A percentile compares a stretch with the other conserved stretches of the same genome.
phyloP scores from a whole-genome alignment of 92 coral and sea anemone species.

The Porites evermanni region DNA sequence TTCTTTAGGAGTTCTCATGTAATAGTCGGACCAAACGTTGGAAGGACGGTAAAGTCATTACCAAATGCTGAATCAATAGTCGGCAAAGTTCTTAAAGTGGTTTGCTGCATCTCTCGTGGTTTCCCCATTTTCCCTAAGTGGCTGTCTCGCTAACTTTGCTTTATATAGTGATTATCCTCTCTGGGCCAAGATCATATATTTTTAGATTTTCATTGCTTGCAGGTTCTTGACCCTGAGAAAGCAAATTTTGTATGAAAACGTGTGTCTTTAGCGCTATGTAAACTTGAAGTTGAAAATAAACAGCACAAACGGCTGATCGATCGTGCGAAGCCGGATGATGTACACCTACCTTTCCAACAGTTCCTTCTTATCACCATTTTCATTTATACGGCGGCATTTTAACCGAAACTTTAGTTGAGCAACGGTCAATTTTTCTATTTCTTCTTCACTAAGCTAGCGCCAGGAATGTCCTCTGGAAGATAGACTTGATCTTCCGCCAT shows the following conservation, averaged over 20 bases:
- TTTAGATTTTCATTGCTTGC: neutral
- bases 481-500: constrained; percentile 12
- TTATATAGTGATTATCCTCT: neutral
- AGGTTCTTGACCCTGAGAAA: neutral
- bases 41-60: constrained; percentile 65
- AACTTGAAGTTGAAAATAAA: no score
- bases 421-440: constrained; percentile 12
- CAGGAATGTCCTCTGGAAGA: constrained; percentile 22
- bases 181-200: constrained; percentile 9
- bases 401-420: constrained; percentile 17
- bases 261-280: no score
- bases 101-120: neutral
- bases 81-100: constrained; percentile 10
- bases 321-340: no score
- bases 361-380: no score
- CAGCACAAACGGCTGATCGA: no score
- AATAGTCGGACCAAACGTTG: constrained; percentile 1
- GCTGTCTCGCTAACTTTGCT: constrained; percentile 10
- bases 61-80: constrained; percentile 21
- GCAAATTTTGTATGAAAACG: no score
- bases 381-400: no score
- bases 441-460: neutral
- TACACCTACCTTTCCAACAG: no score
- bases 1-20: constrained; percentile 66
- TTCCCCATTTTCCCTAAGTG: neutral